These are phyloP conservation scores for Danaus plexippus DNA, from an alignment of 1,140 invertebrate genomes.

Conservation along the genomic window DNA sequence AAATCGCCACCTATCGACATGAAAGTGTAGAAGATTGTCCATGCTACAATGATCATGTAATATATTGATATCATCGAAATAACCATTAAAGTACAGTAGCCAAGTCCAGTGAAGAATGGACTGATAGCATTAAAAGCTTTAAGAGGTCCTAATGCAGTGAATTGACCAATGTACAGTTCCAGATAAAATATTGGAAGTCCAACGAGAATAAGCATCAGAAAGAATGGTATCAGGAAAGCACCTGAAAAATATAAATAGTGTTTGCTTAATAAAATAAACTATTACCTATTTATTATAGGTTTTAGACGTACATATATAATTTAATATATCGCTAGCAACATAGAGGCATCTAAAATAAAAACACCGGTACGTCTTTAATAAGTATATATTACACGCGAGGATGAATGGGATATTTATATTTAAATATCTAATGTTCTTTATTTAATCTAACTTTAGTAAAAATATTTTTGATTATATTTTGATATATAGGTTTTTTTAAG, in stretches of 20 bases:
- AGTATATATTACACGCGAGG: no score
- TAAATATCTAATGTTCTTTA: no score
- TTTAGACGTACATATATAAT: no score
- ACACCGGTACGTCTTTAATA: no score
- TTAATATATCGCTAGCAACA: no score
- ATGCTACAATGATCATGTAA: conserved; percentile 87
- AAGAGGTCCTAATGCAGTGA: conserved; percentile 73
- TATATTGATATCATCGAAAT: conserved; percentile 86
- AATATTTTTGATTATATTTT: no score
- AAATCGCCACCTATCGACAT: conserved; percentile 78
- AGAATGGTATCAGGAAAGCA: conserved; percentile 85
- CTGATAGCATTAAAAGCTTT: conserved; percentile 74
- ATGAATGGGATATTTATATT: no score
- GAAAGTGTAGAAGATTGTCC: conserved; percentile 84
- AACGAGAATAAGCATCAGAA: conserved; percentile 82
- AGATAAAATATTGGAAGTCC: conserved; percentile 85
- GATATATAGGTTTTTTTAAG: no score
- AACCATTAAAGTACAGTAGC: conserved; percentile 81
- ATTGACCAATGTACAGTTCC: conserved; percentile 78
- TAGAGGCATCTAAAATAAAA: no score
- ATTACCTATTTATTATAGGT: no score
- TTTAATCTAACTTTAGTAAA: no score
- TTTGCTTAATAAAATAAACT: not conserved
- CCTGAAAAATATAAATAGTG: conserved; percentile 72
- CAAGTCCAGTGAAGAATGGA: conserved; percentile 76